phyloP scores from a whole-genome alignment of 23 tunicate species.

The Halocynthia roretzi region DNA sequence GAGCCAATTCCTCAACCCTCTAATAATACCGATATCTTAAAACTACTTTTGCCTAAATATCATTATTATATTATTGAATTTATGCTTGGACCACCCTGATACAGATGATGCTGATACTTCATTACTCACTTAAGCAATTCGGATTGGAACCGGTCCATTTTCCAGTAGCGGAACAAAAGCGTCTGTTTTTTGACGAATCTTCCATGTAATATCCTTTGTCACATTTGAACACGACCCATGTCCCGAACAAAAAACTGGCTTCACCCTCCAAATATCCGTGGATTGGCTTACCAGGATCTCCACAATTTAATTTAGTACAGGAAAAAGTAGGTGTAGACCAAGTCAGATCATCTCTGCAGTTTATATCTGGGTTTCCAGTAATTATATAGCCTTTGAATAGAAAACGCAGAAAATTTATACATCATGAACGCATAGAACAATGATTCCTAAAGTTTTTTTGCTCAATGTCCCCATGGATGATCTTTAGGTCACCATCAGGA shows the following conservation, averaged over 20 bases:
- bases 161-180: background rate
- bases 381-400: background rate
- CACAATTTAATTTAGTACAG: background rate
- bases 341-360: background rate
- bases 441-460: no score
- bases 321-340: background rate
- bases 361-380: slow-evolving; percentile 1
- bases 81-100: no score
- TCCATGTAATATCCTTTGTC: background rate
- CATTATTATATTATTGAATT: no score
- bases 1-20: no score
- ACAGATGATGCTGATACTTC: background rate
- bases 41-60: no score
- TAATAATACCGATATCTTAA: no score
- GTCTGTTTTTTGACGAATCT: background rate
- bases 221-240: background rate
- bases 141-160: background rate
- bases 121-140: background rate
- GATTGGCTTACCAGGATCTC: background rate
- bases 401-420: background rate
- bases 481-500: no score
- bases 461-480: no score
- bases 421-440: no score
- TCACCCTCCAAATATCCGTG: background rate
- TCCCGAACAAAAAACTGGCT: background rate